Evolutionary conservation across 2,797 vertebrate genomes (phyloP).

Genomic region (Rachycentron canadum): DNA sequence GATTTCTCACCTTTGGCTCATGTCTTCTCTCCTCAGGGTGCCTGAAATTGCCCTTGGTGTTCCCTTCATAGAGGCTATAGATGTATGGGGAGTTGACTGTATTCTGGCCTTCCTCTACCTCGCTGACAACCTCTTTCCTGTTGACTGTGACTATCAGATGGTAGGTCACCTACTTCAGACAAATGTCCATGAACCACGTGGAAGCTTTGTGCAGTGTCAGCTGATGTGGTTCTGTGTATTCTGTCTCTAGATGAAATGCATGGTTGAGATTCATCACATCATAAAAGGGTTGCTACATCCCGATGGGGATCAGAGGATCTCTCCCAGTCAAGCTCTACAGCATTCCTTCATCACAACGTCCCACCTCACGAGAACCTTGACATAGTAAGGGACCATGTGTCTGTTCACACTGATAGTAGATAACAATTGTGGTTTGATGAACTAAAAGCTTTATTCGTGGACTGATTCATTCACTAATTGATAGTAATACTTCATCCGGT

Average conservation of each 20-base stretch:
- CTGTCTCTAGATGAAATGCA: conserved; percentile 40
- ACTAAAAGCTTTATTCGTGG: background rate
- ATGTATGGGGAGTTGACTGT: conserved; percentile 49
- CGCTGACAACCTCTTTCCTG: conserved; percentile 30
- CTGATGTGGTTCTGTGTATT: background rate
- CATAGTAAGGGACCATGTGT: background rate
- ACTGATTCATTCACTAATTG: background rate
- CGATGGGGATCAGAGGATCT: conserved; percentile 24
- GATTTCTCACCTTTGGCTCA: background rate
- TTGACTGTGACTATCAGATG: conserved; percentile 40
- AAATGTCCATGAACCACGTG: background rate
- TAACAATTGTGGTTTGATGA: background rate
- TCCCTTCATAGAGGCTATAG: conserved; percentile 43
- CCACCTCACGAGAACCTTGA: conserved; percentile 11
- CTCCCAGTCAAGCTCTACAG: conserved; percentile 21
- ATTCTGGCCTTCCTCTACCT: conserved; percentile 46
- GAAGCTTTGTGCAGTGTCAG: background rate
- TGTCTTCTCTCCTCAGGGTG: conserved; percentile 20
- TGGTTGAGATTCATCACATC: conserved; percentile 37
- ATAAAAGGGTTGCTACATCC: conserved; percentile 33
- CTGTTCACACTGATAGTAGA: background rate
- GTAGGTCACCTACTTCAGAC: conserved; percentile 6
- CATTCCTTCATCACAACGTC: conserved; percentile 21
- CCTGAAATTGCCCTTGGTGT: conserved; percentile 46
- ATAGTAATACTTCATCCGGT: conserved; percentile 7